Conservation (phyloP, 2,888 invertebrate species). For the Eupithecia subfuscata region DNA sequence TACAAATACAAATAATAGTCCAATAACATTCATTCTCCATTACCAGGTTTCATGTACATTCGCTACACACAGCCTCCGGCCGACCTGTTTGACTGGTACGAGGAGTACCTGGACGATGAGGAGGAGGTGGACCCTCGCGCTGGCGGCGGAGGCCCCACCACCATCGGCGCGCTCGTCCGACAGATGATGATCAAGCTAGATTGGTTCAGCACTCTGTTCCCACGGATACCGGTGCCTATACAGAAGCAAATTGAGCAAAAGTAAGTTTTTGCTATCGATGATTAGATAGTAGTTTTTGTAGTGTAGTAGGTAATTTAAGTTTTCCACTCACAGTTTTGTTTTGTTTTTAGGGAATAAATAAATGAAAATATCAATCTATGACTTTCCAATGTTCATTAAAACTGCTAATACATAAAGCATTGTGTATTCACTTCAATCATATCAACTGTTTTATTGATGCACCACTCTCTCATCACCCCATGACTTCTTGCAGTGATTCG, state of each 20-base stretch:
- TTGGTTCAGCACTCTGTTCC: conserved; percentile 99
- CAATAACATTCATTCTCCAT: not conserved
- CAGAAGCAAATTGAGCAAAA: conserved; percentile 95
- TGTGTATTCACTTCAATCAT: not conserved
- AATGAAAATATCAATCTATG: not conserved
- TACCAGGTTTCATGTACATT: conserved; percentile 88
- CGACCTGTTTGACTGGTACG: conserved; percentile 98
- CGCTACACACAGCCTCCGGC: conserved; percentile 98
- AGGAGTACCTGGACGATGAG: conserved; percentile 97
- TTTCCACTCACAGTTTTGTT: not conserved
- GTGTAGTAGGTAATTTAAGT: not conserved
- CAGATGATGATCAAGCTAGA: conserved; percentile 98
- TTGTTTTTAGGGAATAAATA: not conserved
- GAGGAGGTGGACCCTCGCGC: conserved; percentile 99
- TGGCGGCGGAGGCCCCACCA: conserved; percentile 96
- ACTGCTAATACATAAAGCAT: too few species aligned
- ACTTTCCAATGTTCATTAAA: too few species aligned
- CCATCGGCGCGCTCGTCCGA: conserved; percentile 95
- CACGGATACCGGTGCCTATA: conserved; percentile 99
- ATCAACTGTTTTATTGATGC: not conserved
- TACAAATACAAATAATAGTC: too few species aligned
- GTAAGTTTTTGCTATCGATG: conserved; percentile 52
- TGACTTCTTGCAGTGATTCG: not conserved
- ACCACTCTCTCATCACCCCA: not conserved
- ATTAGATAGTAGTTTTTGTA: not conserved